Evolutionary conservation across 2,888 invertebrate species (phyloP), one percentile per base, ranked within the genome.

Genomic region (Tricholauxania praeusta): DNA sequence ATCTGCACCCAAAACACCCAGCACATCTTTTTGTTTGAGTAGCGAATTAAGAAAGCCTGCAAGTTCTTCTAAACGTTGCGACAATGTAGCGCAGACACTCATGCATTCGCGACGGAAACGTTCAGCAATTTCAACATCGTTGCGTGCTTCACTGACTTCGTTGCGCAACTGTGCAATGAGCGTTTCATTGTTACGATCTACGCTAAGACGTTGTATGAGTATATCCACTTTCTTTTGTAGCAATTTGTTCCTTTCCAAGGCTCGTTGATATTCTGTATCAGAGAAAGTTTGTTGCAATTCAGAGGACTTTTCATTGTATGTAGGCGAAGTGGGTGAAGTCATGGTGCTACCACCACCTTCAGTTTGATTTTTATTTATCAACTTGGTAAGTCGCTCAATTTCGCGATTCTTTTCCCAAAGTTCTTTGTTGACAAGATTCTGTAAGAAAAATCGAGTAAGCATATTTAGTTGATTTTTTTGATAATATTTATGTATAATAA

Each of bases 11-110:
- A 90, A 79, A 57, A 89, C 87, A 19, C 89, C 89, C 12, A 90
- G 78, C n/a, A 90, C 87, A 63, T 88, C 88, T 79, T 90, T 90
- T 74, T 90, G 89, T 77, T 89, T 89, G 1, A 91, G 84, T 64
- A 92, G 82, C 0, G 90, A 89, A 76, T 91, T 90, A 12, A 92
- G 85, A 81, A 92, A 92, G 15, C 89, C 87, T 0, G 91, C 91
- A 59, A 92, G 82, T 80, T 92, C 91, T 78, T 91, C 90, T 6
- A 92, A 80, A 0, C 91, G 89, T 48, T 84, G 87, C 22, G 90
- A 89, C 10, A 92, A 83, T 57, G 90, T 82, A 2, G 79, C 74
- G 76, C 87, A 88, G 2, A 87, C 82, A 69, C 87, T 85, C 0
- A 82, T 81, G 71, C 86, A 87, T 71, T 87, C 85, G 6, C 79